Base-by-base conservation (phyloP, 2,888 invertebrate species). In the Acheta domesticus region DNA sequence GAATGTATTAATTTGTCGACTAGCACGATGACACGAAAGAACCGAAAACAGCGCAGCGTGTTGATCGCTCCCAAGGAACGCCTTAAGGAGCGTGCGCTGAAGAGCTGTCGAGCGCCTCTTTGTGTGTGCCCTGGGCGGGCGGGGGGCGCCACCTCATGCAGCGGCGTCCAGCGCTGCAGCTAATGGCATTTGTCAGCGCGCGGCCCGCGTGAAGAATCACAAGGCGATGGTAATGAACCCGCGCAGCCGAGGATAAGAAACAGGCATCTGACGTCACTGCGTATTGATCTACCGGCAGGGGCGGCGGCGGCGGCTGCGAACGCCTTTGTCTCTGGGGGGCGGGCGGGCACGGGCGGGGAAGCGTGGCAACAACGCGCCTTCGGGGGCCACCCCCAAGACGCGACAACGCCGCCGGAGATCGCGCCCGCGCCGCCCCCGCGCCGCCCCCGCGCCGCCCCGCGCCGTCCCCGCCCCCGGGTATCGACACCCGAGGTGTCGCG, bases 321-420 rank as follows among this genome's bases (percentile, higher is more conserved):
- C 62, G 62, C 62, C 62, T 62, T 62, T 62, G 62, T 62, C 62
- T 62, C 62, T 14, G n/a, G 62, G 62, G 11, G 16, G 62, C 12
- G 16, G n/a, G 16, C 62, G 62, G 62, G 16, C 62, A 2, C 23
- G 23, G 62, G n/a, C 62, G 62, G 36, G 78, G 78, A 79, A 79
- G 76, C 76, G 79, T 79, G 79, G 79, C 79, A 79, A 79, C 62
- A 62, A 62, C 79, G 79, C 50, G 78, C 80, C 80, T 62, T 62
- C 62, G 62, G 62, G 62, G 62, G n/a, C 48, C 48, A 48, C 76
- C 78, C 73, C 50, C 48, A 78, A 76, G 23, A 78, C 78, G 78
- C 76, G 77, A 74, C 80, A 77, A 80, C 77, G 49, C 62, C 48
- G 77, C 73, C 49, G 73, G 73, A 19, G 62, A 21, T 36, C 49